Base-by-base conservation (phyloP, 2,888 invertebrate species). In the Cinara cedri region DNA sequence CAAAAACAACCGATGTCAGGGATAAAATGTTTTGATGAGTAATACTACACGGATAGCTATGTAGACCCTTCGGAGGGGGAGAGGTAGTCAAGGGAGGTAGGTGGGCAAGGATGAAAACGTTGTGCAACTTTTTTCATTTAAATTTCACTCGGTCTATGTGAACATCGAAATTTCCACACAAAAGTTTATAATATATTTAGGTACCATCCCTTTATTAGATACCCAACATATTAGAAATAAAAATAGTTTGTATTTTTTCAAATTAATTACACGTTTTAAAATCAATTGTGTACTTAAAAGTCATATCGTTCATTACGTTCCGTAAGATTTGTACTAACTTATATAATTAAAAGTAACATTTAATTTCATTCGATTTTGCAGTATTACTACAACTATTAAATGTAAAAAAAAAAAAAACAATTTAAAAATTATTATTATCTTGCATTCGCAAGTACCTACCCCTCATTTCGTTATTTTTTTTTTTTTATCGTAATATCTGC, bases 61-160 rank as follows among this genome's bases (percentile, higher is more conserved):
- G 54, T 34, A 34, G 34, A 34, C 3, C 34, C 3, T 34, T 34
- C 34, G 34, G 6, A 3, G 34, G 34, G 34, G 34, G 3, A 34
- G 34, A 34, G 8, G 54, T 6, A 6, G n/a, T 6, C 19, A 34
- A 8, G 14, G 49, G 3, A 34, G 34, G 34, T 34, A 34, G 8
- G 54, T 6, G n/a, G n/a, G 19, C 19, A 34, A 8, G 14, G 49
- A n/a, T 42, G 24, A 49, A 19, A 76, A 16, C 16, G 44, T n/a
- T 6, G n/a, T 1, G 46, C 65, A 76, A 76, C 76, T 76, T 76
- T 76, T 76, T 76, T 76, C 76, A 76, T 76, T 76, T 68, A 76
- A 76, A 76, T 68, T 60, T 66, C 66, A 46, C 55, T 26, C 46
- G 14, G 46, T 62, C 54, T 51, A 21, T 26, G 46, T 21, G 46